Evolutionary conservation across 2,797 vertebrate genomes (phyloP).

Genomic region (Anguilla obscura): DNA sequence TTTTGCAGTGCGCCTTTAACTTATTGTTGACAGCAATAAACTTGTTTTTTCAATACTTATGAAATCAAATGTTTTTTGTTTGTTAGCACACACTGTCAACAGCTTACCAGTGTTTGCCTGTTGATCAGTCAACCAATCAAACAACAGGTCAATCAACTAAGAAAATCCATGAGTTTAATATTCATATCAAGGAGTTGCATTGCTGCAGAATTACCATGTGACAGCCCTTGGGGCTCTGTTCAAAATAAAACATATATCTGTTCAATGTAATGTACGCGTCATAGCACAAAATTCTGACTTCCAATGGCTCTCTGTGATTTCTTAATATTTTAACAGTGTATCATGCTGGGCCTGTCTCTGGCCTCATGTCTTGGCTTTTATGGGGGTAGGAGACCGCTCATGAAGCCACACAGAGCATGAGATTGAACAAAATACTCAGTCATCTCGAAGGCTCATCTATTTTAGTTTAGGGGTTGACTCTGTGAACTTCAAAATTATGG

Average conservation of each 20-base stretch:
- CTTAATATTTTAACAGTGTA: not conserved
- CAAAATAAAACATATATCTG: not conserved
- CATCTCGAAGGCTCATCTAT: slow-evolving; percentile 27
- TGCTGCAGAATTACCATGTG: not conserved
- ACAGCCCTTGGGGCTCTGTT: not conserved
- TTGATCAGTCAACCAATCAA: not conserved
- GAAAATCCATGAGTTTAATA: not conserved
- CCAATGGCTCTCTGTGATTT: not conserved
- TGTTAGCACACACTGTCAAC: not conserved
- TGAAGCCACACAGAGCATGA: not conserved
- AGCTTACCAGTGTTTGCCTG: not conserved
- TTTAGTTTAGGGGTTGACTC: slow-evolving; percentile 47
- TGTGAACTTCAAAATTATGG: slow-evolving; percentile 51
- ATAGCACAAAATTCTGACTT: not conserved
- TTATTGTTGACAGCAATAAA: not conserved
- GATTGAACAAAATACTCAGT: slow-evolving; percentile 1
- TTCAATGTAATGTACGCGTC: not conserved
- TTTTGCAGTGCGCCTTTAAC: not conserved
- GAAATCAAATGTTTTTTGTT: not conserved
- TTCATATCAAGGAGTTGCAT: not conserved
- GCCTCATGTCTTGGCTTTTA: not conserved
- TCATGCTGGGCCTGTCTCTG: not conserved
- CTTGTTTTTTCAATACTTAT: not conserved
- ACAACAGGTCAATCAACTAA: not conserved
- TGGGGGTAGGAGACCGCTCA: not conserved